Conservation (phyloP, 2,888 invertebrate species). For the Dermolepida albohirtum region DNA sequence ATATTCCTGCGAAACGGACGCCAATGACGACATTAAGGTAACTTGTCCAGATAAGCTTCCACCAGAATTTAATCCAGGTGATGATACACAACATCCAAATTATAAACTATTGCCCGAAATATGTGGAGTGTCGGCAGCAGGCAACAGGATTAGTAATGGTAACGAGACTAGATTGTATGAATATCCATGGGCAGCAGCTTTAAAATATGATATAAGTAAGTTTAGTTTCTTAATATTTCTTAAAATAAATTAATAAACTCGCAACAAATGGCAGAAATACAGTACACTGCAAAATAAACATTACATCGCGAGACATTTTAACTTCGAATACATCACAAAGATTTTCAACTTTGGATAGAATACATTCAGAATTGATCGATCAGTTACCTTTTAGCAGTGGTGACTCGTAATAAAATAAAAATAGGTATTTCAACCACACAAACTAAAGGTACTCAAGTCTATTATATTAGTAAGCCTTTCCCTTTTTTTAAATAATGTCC, state of each 20-base stretch:
- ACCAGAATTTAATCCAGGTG: background rate
- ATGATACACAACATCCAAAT: slow-evolving; percentile 28
- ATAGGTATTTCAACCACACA: too few species aligned
- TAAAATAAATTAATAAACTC: background rate
- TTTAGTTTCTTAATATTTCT: background rate
- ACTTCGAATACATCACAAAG: too few species aligned
- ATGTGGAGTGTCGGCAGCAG: slow-evolving; percentile 71
- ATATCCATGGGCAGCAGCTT: slow-evolving; percentile 81
- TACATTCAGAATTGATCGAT: too few species aligned
- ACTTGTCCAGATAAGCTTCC: slow-evolving; percentile 20
- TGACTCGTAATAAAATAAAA: too few species aligned
- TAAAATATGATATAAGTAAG: slow-evolving; percentile 68
- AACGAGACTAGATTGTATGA: slow-evolving; percentile 71
- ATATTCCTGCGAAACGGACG: slow-evolving; percentile 44
- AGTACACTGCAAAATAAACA: too few species aligned
- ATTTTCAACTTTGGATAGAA: too few species aligned
- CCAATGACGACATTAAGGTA: slow-evolving; percentile 32
- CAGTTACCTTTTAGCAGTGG: too few species aligned
- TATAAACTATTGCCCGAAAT: slow-evolving; percentile 31
- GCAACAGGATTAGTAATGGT: slow-evolving; percentile 71
- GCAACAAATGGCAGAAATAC: background rate
- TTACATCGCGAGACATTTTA: too few species aligned
- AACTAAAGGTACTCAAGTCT: too few species aligned
- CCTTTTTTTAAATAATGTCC: too few species aligned
- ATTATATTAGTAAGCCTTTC: too few species aligned